phyloP scores from a whole-genome alignment of 2,113 vertebrate species.

The Stegastes partitus region DNA sequence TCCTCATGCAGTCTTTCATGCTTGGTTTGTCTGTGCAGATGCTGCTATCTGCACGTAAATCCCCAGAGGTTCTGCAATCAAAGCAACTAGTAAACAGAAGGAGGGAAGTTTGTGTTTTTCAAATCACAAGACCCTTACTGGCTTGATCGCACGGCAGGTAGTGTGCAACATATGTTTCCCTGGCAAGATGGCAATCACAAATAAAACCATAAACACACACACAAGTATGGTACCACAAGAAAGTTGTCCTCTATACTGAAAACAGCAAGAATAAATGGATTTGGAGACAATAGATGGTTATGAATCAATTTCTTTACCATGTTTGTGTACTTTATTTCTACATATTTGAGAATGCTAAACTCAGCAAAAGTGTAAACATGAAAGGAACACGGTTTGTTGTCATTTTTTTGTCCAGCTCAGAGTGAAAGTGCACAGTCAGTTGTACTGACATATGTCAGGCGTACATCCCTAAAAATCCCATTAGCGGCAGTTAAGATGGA shows the following conservation, averaged over 20 bases:
- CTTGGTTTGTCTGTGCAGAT: conserved; percentile 35
- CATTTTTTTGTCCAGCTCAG: not conserved
- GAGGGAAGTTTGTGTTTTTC: conserved; percentile 26
- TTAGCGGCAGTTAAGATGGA: conserved; percentile 41
- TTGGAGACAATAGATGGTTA: not conserved
- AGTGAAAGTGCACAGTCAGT: not conserved
- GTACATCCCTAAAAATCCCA: conserved; percentile 35
- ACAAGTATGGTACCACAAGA: not conserved
- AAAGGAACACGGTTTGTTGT: not conserved
- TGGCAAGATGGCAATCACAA: conserved; percentile 8
- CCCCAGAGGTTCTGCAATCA: conserved; percentile 46
- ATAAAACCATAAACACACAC: not conserved
- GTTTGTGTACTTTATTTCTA: not conserved
- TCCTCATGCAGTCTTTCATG: conserved; percentile 14
- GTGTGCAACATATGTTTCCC: conserved; percentile 25
- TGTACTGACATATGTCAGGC: conserved; percentile 12
- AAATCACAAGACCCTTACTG: conserved; percentile 40
- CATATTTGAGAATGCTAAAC: not conserved
- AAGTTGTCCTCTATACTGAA: not conserved
- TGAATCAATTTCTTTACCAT: not conserved
- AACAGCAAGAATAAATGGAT: not conserved
- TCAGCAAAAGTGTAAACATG: not conserved
- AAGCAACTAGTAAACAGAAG: conserved; percentile 39
- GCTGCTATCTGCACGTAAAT: conserved; percentile 39
- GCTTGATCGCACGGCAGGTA: conserved; percentile 41